Evolutionary conservation across 1,140 invertebrate species (phyloP), one percentile per base, ranked within the genome.

Genomic region (Sarcophaga bullata): DNA sequence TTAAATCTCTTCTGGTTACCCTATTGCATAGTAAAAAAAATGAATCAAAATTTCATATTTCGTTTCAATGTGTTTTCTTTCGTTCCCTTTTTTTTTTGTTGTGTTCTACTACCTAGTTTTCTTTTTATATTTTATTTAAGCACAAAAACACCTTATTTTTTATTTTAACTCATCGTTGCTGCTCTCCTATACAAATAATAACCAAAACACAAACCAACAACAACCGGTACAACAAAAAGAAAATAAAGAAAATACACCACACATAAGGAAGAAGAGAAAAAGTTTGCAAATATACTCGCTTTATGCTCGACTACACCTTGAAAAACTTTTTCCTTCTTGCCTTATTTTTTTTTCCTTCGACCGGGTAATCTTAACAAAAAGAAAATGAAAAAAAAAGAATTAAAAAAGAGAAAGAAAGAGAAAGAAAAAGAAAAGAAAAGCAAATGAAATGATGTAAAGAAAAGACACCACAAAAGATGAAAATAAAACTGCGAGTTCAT

Each of bases 241-340:
- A 72, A 72, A 72, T 72, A n/a, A 72, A 25, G 25, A 37, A 37
- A 58, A 58, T 13, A 15, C 52, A 13, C 52, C 52, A 54, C 52
- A 54, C 73, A 48, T 7, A 50, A 48, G 3, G 3, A 50, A 4
- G 48, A 78, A 50, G 75, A 78, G 75, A 78, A 37, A 37, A 78
- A 78, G 75, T 78, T 78, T 17, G 17, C 49, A 19, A 78, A 78
- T 50, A 78, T 19, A 78, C 75, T 78, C 37, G 48, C 75, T 78
- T 78, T 78, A n/a, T 78, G 75, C 75, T 78, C 75, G 75, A 78
- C 75, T 78, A 78, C 75, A 78, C 75, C 50, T 78, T 78, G 25
- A 52, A 78, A 78, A 78, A 50, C 48, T 76, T 76, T 76, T 15
- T 76, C 6, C 49, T 48, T 76, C 13, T 49, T n/a, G n/a, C n/a